A percentile compares a stretch with the other conserved stretches of the same genome.
Evolutionary conservation across 2,113 vertebrate species (phyloP).

Genomic region (Notechis scutatus): DNA sequence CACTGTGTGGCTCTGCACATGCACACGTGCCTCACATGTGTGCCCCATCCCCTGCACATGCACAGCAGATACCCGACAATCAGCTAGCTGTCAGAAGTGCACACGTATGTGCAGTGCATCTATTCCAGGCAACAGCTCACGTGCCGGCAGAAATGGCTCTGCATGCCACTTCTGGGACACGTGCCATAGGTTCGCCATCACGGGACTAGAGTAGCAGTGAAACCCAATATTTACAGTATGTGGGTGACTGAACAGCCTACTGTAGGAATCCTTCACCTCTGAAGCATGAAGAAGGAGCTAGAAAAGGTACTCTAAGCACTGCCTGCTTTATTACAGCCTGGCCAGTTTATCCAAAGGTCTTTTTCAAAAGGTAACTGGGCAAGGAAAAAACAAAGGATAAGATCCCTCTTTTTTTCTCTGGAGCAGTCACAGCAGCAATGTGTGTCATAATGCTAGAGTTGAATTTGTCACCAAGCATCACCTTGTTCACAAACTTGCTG

Average conservation of each 20-base stretch:
- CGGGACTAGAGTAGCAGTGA: too few species aligned
- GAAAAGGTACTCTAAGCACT: neutral
- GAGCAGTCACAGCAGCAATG: neutral
- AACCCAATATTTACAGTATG: neutral
- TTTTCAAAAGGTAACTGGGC: neutral
- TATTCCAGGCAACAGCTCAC: too few species aligned
- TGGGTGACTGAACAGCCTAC: neutral
- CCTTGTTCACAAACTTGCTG: neutral
- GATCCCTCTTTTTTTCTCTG: neutral
- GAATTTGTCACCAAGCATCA: neutral
- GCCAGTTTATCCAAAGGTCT: neutral
- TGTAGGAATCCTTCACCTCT: neutral
- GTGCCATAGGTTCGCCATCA: too few species aligned
- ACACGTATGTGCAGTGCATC: too few species aligned
- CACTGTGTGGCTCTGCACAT: too few species aligned
- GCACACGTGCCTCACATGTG: too few species aligned
- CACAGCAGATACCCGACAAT: too few species aligned
- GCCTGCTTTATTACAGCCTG: neutral
- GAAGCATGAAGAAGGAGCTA: neutral
- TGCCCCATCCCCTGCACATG: too few species aligned
- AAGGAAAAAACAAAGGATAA: too few species aligned
- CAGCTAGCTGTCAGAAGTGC: too few species aligned
- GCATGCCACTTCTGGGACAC: too few species aligned
- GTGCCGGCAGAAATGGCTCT: too few species aligned
- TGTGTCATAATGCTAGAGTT: neutral